These are phyloP conservation scores for Hypsopygia costalis DNA, from an alignment of 2,888 invertebrate species.

Conservation along the genomic window DNA sequence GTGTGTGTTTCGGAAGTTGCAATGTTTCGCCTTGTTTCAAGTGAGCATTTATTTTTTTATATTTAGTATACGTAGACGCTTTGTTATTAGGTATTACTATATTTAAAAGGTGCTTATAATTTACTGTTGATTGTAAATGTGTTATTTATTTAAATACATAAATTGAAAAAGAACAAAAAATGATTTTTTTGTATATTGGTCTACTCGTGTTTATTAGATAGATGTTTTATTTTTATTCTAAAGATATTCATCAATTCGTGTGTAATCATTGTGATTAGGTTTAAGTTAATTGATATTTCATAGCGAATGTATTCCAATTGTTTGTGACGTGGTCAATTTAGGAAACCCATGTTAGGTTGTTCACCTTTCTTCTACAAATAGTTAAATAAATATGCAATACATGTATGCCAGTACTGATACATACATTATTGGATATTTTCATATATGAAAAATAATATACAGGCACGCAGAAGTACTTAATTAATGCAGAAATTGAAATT, in stretches of 20 bases:
- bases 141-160: conserved; percentile 20
- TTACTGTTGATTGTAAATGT: conserved; percentile 26
- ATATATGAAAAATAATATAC: too few relatives aligned
- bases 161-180: conserved; percentile 17
- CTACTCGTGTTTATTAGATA: conserved; percentile 29
- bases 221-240: conserved; percentile 22
- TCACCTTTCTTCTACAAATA: background rate
- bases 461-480: too few relatives aligned
- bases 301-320: conserved; percentile 23
- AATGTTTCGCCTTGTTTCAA: conserved; percentile 52
- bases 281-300: conserved; percentile 25
- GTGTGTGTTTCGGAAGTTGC: conserved; percentile 35
- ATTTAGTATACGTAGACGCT: conserved; percentile 17
- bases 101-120: conserved; percentile 38
- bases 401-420: too few relatives aligned
- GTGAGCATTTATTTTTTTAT: conserved; percentile 43
- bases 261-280: conserved; percentile 30
- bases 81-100: conserved; percentile 22
- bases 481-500: too few relatives aligned
- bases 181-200: conserved; percentile 15
- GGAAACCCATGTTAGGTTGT: background rate
- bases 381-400: too few relatives aligned
- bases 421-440: too few relatives aligned
- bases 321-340: conserved; percentile 5
- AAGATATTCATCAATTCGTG: conserved; percentile 25